Evolutionary conservation across 2,797 vertebrate genomes (phyloP).

Genomic region (Manis javanica): DNA sequence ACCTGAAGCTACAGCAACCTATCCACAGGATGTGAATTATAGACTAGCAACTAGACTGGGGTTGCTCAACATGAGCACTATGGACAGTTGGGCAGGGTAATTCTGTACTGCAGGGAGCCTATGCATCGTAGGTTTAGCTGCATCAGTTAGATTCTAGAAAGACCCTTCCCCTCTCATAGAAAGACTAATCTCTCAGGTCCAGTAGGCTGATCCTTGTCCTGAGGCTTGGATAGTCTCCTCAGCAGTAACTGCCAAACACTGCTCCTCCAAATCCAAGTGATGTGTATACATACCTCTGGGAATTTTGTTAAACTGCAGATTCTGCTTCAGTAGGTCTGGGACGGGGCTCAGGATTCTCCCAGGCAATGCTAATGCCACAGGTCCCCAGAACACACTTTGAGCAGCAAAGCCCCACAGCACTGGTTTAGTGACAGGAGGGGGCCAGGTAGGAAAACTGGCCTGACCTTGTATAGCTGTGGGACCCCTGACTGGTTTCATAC

Average conservation of each 20-base stretch:
- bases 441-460: not conserved
- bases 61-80: not conserved
- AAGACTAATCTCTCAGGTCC: not conserved
- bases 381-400: not conserved
- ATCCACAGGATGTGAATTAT: not conserved
- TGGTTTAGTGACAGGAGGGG: not conserved
- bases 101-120: not conserved
- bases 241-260: not conserved
- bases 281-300: not conserved
- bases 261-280: not conserved
- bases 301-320: not conserved
- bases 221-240: not conserved
- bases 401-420: not conserved
- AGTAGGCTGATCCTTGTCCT: not conserved
- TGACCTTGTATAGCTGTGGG: not conserved
- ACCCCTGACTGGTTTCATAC: not conserved
- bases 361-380: accelerated
- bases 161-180: not conserved
- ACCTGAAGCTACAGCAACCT: not conserved
- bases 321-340: not conserved
- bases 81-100: not conserved
- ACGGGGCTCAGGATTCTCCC: not conserved
- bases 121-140: not conserved
- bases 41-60: not conserved
- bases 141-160: not conserved